These are phyloP conservation scores for Cheilosia vernalis DNA, from an alignment of 2,888 invertebrate species.

Conservation along the genomic window DNA sequence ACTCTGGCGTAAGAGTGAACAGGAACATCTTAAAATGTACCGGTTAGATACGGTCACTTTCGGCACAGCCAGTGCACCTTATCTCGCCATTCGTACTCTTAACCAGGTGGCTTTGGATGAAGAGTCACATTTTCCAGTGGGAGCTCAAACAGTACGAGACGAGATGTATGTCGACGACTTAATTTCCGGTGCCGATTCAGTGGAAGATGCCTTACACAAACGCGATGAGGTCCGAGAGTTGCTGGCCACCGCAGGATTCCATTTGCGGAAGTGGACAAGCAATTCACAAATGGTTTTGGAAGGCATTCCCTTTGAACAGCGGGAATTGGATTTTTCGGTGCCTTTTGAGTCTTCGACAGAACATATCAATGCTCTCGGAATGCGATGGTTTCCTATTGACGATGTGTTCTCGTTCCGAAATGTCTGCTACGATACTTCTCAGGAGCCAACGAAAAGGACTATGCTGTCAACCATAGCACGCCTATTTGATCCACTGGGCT, in stretches of 20 bases:
- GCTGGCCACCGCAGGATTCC: background rate
- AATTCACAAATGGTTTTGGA: background rate
- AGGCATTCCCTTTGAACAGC: background rate
- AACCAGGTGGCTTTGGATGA: no score
- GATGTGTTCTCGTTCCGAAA: background rate
- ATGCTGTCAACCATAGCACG: slow-evolving; percentile 34
- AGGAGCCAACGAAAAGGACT: background rate
- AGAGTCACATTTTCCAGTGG: no score
- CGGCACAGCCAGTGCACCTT: no score
- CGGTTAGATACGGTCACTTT: background rate
- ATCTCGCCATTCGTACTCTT: no score
- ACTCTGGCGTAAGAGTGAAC: background rate
- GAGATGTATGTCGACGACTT: no score
- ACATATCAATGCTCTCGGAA: background rate
- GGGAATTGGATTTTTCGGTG: background rate
- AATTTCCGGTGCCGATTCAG: no score
- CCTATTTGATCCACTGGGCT: slow-evolving; percentile 67
- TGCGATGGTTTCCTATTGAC: background rate
- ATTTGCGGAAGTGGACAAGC: slow-evolving; percentile 1
- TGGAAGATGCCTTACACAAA: no score
- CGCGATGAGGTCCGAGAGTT: no score
- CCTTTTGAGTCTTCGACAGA: background rate
- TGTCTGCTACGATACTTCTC: background rate
- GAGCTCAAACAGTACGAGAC: no score
- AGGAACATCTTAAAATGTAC: background rate